Evolutionary conservation across 2,797 vertebrate genomes (phyloP).

Genomic region (Argentina silus): DNA sequence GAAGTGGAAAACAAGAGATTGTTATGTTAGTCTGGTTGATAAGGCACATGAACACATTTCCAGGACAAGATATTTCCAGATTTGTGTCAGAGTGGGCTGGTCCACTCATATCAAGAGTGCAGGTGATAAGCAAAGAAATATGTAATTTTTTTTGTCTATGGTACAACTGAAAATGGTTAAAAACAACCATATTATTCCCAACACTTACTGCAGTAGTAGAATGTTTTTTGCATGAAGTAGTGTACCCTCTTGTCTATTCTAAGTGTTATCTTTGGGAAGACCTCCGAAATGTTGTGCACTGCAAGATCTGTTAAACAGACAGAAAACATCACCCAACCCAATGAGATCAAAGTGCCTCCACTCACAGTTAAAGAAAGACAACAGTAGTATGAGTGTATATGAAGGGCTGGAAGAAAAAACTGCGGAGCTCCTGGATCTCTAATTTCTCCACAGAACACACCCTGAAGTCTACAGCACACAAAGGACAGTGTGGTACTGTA

Average conservation of each 20-base stretch:
- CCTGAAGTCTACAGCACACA: background rate
- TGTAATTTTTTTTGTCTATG: background rate
- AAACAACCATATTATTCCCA: background rate
- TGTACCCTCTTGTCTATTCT: too few species aligned
- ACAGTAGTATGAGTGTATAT: background rate
- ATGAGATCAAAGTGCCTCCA: too few species aligned
- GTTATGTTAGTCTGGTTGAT: background rate
- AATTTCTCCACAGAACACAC: background rate
- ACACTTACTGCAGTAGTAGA: too few species aligned
- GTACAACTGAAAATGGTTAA: background rate
- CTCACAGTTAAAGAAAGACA: too few species aligned
- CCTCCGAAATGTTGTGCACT: too few species aligned
- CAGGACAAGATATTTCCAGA: slow-evolving; percentile 7
- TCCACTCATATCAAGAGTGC: background rate
- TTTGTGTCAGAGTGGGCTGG: background rate
- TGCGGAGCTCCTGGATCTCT: background rate
- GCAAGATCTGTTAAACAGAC: too few species aligned
- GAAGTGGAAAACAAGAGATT: slow-evolving; percentile 2
- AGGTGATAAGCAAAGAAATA: background rate
- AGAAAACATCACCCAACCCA: too few species aligned
- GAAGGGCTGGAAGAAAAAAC: background rate
- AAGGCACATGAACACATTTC: background rate
- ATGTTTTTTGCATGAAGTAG: too few species aligned
- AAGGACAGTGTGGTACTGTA: background rate
- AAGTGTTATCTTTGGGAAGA: too few species aligned